Evolutionary conservation across 1,140 invertebrate genomes (phyloP), one percentile per base, ranked within the genome.

Genomic region (Drosophila bifasciata): DNA sequence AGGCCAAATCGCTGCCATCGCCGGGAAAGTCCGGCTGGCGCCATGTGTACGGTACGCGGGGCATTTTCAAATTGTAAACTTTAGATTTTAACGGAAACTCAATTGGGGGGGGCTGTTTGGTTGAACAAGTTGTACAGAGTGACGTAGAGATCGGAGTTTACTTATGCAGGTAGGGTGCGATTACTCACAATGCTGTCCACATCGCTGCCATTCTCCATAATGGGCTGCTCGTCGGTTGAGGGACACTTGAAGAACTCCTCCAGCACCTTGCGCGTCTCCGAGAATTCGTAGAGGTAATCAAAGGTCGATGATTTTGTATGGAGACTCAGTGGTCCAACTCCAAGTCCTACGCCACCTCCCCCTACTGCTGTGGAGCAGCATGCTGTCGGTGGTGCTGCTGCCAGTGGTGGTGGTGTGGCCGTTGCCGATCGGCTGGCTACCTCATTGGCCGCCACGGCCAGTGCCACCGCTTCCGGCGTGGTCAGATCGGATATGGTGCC

Each of bases 171-270:
- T n/a, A n/a, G n/a, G n/a, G n/a, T n/a, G n/a, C n/a, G n/a, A n/a
- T n/a, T n/a, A 88, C 86, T 89, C 74, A 92, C 91, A 71, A 91
- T 88, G 68, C 91, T 92, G 61, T 91, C 90, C 36, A 90, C 79
- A 70, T 91, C 91, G 57, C 90, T 91, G 60, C 88, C 85, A 48
- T 91, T 90, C 28, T 90, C 90, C 67, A 91, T 79, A 39, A 91
- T 86, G 60, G 91, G 94, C 66, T 93, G 93, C 90, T 94, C 94
- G 55, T 93, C 92, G 40, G 93, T 92, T 43, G 94, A 92, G 15
- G 95, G 95, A 88, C 96, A 96, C 91, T 96, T 96, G 92, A 97
- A 98, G 92, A 98, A 97, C 92, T 98, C 97, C 91, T 97, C 96
- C n/a, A 98, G 92, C 39, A 97, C 97, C 93, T 97, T 97, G 59